Base-by-base conservation (phyloP, 2,888 invertebrate genomes). In the Podabrus alpinus region DNA sequence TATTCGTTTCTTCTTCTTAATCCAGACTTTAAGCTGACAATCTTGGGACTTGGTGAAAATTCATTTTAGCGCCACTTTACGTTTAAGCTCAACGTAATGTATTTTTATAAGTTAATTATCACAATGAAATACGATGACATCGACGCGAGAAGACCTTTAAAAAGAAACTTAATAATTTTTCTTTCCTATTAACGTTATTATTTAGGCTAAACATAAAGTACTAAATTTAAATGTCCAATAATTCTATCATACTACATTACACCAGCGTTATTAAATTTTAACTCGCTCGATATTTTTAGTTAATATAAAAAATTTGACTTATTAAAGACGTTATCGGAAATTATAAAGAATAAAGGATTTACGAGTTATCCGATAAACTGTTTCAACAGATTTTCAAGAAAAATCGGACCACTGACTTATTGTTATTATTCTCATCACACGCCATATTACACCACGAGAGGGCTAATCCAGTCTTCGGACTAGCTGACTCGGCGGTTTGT, bases 381-480 rank as follows among this genome's bases (percentile, higher is more conserved):
- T 76, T 79, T 79, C 80, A 77, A 79, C 81, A 78, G 79, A 81
- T 80, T 80, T 79, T 81, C 77, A 80, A 80, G 80, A 79, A 80
- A 78, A 77, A 81, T 80, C 81, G 80, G 80, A 80, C 84, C 84
- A 84, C 84, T 85, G 86, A 85, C 85, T 86, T 86, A 86, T 86
- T 86, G 86, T 86, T 86, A 86, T 86, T 85, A 86, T 86, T 86
- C 86, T 84, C 86, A 86, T 86, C 86, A 86, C 86, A 86, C 85
- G 85, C 84, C 83, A 84, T 86, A 86, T 86, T 86, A 86, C 84
- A 85, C 84, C 83, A 83, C 82, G 83, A 84, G 83, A 83, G 83
- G 82, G 84, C 85, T 85, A 85, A 85, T 85, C 85, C 84, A 84
- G 83, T 83, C 81, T 80, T 81, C 80, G 84, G 83, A 83, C 83